Conservation (phyloP, 2,113 vertebrate species). For the Australoheros scitulus region DNA sequence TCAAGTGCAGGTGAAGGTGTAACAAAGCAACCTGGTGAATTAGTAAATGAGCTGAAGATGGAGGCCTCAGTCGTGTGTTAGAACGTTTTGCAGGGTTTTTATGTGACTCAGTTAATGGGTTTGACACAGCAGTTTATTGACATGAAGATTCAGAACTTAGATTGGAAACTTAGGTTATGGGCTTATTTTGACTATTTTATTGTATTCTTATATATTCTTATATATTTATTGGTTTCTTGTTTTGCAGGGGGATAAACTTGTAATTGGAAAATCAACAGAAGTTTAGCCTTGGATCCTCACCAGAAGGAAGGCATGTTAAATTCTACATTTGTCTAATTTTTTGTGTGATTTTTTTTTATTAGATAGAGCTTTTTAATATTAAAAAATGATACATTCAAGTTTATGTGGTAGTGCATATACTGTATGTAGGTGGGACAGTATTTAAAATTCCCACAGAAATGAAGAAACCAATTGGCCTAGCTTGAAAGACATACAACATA, state of each 20-base stretch:
- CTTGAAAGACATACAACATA: neutral
- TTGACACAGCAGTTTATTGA: neutral
- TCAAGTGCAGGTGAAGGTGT: conserved; percentile 48
- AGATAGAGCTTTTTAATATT: neutral
- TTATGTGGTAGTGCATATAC: neutral
- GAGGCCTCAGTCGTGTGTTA: neutral
- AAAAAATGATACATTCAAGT: neutral
- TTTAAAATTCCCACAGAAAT: neutral
- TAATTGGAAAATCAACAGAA: conserved; percentile 73
- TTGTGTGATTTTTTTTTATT: neutral
- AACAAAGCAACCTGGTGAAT: neutral
- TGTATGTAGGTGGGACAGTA: neutral
- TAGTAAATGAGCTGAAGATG: neutral
- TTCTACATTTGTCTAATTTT: neutral
- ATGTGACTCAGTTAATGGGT: neutral
- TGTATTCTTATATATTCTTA: neutral
- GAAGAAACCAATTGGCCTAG: neutral
- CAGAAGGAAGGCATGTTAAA: conserved; percentile 9
- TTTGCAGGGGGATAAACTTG: conserved; percentile 55
- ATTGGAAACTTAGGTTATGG: neutral
- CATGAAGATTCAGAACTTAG: neutral
- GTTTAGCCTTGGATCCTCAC: conserved; percentile 52
- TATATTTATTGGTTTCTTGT: neutral
- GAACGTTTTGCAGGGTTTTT: neutral
- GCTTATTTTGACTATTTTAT: neutral